These are phyloP conservation scores for Apostichopus japonicus DNA, from an alignment of 35 echinoderm and acorn worm species.

Conservation along the genomic window DNA sequence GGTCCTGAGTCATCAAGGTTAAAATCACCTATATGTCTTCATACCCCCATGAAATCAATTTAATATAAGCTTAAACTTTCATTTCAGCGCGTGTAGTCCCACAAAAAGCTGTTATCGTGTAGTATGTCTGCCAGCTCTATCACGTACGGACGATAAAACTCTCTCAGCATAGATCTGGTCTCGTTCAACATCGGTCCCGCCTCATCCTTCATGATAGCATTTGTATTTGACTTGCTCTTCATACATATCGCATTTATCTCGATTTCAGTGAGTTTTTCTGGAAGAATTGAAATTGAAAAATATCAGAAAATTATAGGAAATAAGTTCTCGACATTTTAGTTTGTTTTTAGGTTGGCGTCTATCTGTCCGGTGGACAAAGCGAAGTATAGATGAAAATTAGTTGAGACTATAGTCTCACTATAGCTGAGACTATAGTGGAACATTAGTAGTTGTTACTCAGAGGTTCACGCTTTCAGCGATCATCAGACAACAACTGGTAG, in stretches of 20 bases:
- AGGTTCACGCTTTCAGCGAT: background rate
- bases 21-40: no score
- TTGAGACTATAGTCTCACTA: background rate
- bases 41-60: no score
- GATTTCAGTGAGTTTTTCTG: background rate
- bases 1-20: no score
- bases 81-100: constrained; percentile 7
- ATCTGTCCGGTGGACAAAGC: no score
- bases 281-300: background rate
- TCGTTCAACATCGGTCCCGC: constrained; percentile 13
- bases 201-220: background rate
- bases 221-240: background rate
- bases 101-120: constrained; percentile 6
- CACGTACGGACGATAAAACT: constrained; percentile 20
- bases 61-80: no score
- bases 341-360: background rate
- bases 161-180: background rate
- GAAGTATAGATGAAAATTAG: no score
- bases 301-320: background rate
- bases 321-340: background rate
- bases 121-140: constrained; percentile 1
- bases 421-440: background rate
- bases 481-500: background rate
- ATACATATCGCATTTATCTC: background rate
- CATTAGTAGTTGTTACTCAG: no score